A percentile compares a stretch with the other conserved stretches of the same genome.
Conservation (phyloP, 2,888 invertebrate species). For the Heliconius cydno region DNA sequence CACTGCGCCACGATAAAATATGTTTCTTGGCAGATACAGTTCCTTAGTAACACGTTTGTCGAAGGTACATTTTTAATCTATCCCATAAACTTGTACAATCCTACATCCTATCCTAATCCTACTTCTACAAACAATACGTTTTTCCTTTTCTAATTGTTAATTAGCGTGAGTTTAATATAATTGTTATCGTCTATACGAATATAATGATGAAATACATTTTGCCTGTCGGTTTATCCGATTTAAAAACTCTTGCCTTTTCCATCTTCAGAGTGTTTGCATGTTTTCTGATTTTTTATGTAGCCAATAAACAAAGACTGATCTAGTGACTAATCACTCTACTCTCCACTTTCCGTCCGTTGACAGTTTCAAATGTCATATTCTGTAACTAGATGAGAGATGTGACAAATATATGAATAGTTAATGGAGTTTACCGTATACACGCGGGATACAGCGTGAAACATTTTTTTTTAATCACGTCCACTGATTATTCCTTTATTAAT, state of each 20-base stretch:
- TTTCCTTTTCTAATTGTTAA: background rate
- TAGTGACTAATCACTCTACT: background rate
- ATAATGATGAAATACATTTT: background rate
- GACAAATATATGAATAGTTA: background rate
- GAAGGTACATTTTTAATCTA: no score
- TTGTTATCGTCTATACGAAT: background rate
- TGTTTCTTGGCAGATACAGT: background rate
- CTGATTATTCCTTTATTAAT: background rate
- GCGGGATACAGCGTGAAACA: background rate
- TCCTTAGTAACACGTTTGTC: background rate
- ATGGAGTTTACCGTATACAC: background rate
- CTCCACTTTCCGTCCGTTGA: background rate
- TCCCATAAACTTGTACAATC: background rate
- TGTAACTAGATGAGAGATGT: background rate
- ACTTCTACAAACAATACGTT: background rate
- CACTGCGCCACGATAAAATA: background rate
- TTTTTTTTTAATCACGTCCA: no score
- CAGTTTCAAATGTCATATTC: background rate
- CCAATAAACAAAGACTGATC: background rate
- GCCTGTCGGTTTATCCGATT: background rate
- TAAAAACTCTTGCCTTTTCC: no score
- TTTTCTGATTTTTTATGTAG: background rate
- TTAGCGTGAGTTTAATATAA: conserved; percentile 7
- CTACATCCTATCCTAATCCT: no score
- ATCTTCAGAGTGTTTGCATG: no score